A percentile compares a stretch with the other conserved stretches of the same genome.
phyloP scores from a whole-genome alignment of 2,113 vertebrate genomes.

The Pelvicachromis taeniatus region DNA sequence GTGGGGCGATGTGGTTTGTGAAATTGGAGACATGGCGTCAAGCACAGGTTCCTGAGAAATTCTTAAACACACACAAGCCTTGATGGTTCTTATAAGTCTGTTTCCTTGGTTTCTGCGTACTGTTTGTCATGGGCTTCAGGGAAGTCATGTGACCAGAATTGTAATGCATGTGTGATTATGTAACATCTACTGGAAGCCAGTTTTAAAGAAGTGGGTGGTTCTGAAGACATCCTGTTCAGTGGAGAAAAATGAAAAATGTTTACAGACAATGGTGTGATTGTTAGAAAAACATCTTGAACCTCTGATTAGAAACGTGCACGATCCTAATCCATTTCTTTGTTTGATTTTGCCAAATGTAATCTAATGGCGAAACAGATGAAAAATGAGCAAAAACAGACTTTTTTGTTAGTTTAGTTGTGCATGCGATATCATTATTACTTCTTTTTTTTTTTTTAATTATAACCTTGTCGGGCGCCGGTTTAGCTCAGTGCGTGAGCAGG shows the following conservation, averaged over 20 bases:
- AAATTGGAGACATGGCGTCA: not conserved
- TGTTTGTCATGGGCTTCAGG: not conserved
- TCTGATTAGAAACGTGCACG: not conserved
- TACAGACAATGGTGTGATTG: not conserved
- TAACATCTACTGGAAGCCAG: not conserved
- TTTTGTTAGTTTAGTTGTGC: not conserved
- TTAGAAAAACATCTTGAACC: not conserved
- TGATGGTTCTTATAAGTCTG: not conserved
- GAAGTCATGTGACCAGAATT: slow-evolving; percentile 2
- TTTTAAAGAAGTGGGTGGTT: slow-evolving; percentile 12
- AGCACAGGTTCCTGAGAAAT: not conserved
- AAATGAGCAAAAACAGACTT: not conserved
- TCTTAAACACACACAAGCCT: not conserved
- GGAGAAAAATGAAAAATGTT: not conserved
- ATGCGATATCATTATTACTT: not conserved
- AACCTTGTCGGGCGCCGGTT: not conserved
- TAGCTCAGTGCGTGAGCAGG: not conserved
- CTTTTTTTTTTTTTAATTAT: not conserved
- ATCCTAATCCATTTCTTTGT: not conserved
- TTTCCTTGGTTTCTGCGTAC: not conserved
- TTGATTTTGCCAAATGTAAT: not conserved
- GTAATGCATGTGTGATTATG: not conserved
- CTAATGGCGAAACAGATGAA: not conserved
- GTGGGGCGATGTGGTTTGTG: not conserved
- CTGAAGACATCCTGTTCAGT: not conserved